A percentile compares a stretch with the other conserved stretches of the same genome.
Evolutionary conservation across 2,888 invertebrate species (phyloP).

Genomic region (Periphyllus acericola): DNA sequence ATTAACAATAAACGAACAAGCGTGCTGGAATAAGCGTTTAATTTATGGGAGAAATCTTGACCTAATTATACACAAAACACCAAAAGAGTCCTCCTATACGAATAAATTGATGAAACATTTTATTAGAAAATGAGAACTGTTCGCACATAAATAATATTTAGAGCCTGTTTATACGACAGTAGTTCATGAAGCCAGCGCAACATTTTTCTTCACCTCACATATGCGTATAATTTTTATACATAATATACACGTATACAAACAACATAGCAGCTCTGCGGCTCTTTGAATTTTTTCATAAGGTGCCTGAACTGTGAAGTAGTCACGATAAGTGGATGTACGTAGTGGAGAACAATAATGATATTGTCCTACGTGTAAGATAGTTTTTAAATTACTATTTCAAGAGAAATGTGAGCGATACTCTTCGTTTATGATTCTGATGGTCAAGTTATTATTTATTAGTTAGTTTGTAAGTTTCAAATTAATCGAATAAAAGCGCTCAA

Average conservation of each 20-base stretch:
- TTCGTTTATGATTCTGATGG: too few relatives aligned
- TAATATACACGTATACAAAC: not conserved
- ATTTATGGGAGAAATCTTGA: conserved; percentile 12
- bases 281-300: not conserved
- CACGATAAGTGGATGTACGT: too few relatives aligned
- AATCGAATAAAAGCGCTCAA: too few relatives aligned
- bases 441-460: too few relatives aligned
- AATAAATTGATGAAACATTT: not conserved
- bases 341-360: not conserved
- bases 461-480: too few relatives aligned
- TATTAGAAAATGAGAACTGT: not conserved
- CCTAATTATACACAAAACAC: not conserved
- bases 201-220: not conserved
- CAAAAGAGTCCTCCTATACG: not conserved
- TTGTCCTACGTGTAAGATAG: not conserved
- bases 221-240: too few relatives aligned
- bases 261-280: not conserved
- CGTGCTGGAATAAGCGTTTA: not conserved
- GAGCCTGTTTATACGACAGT: not conserved
- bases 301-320: too few relatives aligned
- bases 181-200: not conserved
- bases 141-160: not conserved
- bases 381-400: not conserved
- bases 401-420: too few relatives aligned
- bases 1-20: not conserved